These are phyloP conservation scores for Phalloptychus januarius DNA, from an alignment of 2,797 vertebrate genomes.

Conservation along the genomic window DNA sequence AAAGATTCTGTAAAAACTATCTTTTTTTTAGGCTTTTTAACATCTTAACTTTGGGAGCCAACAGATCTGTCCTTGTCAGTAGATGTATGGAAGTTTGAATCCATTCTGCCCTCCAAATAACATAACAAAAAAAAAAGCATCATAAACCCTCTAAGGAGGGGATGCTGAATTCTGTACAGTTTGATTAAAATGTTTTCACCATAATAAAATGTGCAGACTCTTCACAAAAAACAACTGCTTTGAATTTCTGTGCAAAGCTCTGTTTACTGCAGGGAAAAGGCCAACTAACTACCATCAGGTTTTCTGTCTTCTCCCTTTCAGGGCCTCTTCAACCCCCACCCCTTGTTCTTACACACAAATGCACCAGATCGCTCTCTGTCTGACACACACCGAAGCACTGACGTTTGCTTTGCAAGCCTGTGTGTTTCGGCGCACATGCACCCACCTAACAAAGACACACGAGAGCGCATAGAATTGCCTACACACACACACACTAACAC, in stretches of 20 bases:
- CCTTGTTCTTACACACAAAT: conserved; percentile 68
- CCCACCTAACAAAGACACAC: conserved; percentile 44
- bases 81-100: not conserved
- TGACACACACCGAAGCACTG: conserved; percentile 13
- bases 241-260: conserved; percentile 50
- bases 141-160: conserved; percentile 6
- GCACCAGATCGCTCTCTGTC: conserved; percentile 50
- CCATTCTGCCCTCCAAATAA: conserved; percentile 10
- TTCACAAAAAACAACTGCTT: conserved; percentile 28
- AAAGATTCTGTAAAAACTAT: not conserved
- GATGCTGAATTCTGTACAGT: conserved; percentile 10
- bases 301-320: conserved; percentile 79
- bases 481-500: conserved; percentile 45
- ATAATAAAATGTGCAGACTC: conserved; percentile 21
- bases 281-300: conserved; percentile 78
- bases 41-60: not conserved
- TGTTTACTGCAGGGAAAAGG: conserved; percentile 77
- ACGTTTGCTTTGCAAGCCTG: conserved; percentile 32
- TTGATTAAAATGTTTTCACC: conserved; percentile 33
- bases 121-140: not conserved
- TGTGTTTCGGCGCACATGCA: conserved; percentile 37
- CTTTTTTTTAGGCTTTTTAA: not conserved
- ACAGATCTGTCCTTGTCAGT: not conserved
- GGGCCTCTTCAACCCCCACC: conserved; percentile 79
- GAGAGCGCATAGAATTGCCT: conserved; percentile 28